These are phyloP conservation scores for Rhinogobius similis DNA, from an alignment of 2,113 vertebrate genomes.

Conservation along the genomic window DNA sequence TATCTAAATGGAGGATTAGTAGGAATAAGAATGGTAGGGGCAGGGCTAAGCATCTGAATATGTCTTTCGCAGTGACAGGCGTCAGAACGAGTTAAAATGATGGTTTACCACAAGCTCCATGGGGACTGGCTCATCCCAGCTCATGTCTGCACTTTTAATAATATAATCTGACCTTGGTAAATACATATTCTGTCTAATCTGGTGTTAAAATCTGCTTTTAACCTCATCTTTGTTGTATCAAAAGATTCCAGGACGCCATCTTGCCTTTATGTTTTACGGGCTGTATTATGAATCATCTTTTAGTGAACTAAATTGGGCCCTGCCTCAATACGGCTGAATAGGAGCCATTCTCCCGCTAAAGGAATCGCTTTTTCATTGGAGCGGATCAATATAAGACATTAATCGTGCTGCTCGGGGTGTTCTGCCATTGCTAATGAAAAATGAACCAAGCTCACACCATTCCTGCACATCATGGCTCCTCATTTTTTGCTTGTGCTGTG, in stretches of 20 bases:
- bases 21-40: conserved; percentile 72
- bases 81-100: conserved; percentile 85
- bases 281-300: conserved; percentile 72
- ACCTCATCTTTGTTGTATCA: conserved; percentile 9
- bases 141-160: conserved; percentile 80
- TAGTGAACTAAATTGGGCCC: conserved; percentile 68
- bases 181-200: conserved; percentile 65
- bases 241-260: background rate
- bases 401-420: conserved; percentile 64
- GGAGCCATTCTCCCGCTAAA: conserved; percentile 74
- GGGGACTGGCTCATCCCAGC: conserved; percentile 79
- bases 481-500: background rate
- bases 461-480: conserved; percentile 4
- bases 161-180: conserved; percentile 78
- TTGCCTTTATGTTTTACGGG: background rate
- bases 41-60: conserved; percentile 76
- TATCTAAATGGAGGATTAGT: conserved; percentile 82
- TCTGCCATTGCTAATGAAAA: conserved; percentile 66
- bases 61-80: conserved; percentile 81
- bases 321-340: conserved; percentile 57
- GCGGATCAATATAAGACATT: conserved; percentile 83
- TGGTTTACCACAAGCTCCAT: conserved; percentile 65
- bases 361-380: conserved; percentile 78
- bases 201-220: conserved; percentile 31
- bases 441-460: conserved; percentile 56